Base-by-base conservation (phyloP, 2,888 invertebrate genomes). In the Cosmia trapezina region DNA sequence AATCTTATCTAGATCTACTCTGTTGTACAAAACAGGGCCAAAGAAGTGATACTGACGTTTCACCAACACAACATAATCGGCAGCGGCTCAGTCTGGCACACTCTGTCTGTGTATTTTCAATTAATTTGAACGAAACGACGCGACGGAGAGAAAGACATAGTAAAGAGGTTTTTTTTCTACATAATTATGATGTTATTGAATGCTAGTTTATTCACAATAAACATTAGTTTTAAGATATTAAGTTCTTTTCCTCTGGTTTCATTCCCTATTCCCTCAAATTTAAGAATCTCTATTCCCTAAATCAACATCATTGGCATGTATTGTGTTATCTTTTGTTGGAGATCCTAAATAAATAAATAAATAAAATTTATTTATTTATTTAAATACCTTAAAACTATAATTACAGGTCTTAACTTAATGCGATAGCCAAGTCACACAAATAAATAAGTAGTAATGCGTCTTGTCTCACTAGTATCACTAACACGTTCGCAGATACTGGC, bases 401-500 rank as follows among this genome's bases (percentile, higher is more conserved):
- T 28, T 28, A 28, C 28, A 28, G 28, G 28, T 28, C 28, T 3
- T 28, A 28, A 2, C 28, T 3, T 28, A 28, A 28, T 3, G 28
- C 28, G 28, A 28, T 28, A 28, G 28, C 28, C 28, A 28, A 28
- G 28, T 28, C 28, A 28, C 28, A 28, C 28, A 28, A 28, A 28
- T 28, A 28, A 28, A 28, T 28, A 28, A 28, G 28, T 28, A 28
- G 5, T 19, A 9, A 33, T 14, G 33, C 9, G n/a, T 33, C 5
- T 28, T 14, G 28, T 5, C 8, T 68, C 22, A 49, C 0, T 69
- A n/a, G 17, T 51, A 14, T 22, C 8, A 37, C 11, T 14, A 22
- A 12, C 41, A 22, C 22, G 37, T 64, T 1, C n/a, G 14, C 22
- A 74, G 77, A 37, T 99, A 99, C 93, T 99, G 99, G 99, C 97